Evolutionary conservation across 2,888 invertebrate species (phyloP), one percentile per base, ranked within the genome.

Genomic region (Sthenelais limicola): DNA sequence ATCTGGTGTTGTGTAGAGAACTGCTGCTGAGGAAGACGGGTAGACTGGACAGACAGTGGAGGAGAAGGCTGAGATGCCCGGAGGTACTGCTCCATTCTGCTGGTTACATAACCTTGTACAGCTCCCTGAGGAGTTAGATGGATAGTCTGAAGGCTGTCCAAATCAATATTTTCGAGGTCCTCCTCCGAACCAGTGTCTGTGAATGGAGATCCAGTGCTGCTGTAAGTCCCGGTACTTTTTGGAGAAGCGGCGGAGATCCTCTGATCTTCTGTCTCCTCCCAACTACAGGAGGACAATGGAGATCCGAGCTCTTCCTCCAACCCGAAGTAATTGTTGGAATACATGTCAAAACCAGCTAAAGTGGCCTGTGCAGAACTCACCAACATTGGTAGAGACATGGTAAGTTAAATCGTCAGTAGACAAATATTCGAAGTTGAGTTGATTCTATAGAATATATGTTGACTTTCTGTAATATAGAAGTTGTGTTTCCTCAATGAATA

Each of bases 81-180:
- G 24, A 62, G 62, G 62, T 38, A 62, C 21, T 62, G 62, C 38
- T 62, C 62, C 62, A 62, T 38, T 12, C 62, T 2, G 38, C 62
- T 62, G 38, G 62, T 24, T 3, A 62, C 62, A 26, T 62, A 62
- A 43, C 62, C 62, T 43, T 62, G 62, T 12, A 62, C 18, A 26
- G 62, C 62, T 9, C 62, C 62, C 62, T 62, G 62, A 2, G 62
- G 62, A n/a, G 62, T 62, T 7, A 21, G 3, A 1, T 26, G 4
- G 24, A 62, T 62, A 12, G 62, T 62, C 38, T 35, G 38, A 12
- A 62, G 62, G 24, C 62, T 62, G 62, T 62, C 62, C 1, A 62
- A 43, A 43, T 62, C 62, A 21, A 62, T 62, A 43, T 62, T 62
- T 43, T 62, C 62, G 7, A 62, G 62, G 24, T 62, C 62, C 9